Conservation (phyloP, 2,888 invertebrate species). For the Spodoptera littoralis region DNA sequence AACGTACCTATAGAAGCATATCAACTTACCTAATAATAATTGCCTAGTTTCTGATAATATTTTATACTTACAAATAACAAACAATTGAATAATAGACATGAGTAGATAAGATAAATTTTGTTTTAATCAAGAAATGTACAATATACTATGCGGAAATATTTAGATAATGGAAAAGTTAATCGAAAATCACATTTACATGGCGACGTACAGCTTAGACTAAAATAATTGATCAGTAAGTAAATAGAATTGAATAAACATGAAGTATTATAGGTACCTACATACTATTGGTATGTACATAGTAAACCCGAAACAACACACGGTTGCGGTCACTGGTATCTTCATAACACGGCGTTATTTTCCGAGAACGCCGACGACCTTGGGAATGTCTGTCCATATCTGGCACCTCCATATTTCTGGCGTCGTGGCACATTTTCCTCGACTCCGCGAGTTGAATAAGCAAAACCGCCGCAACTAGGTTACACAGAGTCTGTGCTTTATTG, state of each 20-base stretch:
- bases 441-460: conserved; percentile 80
- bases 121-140: background rate
- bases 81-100: conserved; percentile 1
- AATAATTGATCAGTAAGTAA: conserved; percentile 49
- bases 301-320: conserved; percentile 51
- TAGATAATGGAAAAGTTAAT: conserved; percentile 3
- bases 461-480: conserved; percentile 82
- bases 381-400: conserved; percentile 59
- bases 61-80: conserved; percentile 3
- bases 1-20: conserved; percentile 1
- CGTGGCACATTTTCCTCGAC: conserved; percentile 67
- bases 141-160: conserved; percentile 5
- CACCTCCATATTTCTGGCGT: conserved; percentile 63
- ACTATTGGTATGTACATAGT: conserved; percentile 38
- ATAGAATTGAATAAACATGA: conserved; percentile 28
- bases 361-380: conserved; percentile 65
- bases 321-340: conserved; percentile 59
- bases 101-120: conserved; percentile 11
- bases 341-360: conserved; percentile 55
- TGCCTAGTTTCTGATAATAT: background rate
- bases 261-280: conserved; percentile 12
- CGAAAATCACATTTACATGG: conserved; percentile 20
- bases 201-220: conserved; percentile 13
- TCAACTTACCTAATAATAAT: conserved; percentile 2
- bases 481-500: conserved; percentile 84